These are phyloP conservation scores for Cosmopolites sordidus DNA, from an alignment of 2,888 invertebrate genomes.

Conservation along the genomic window DNA sequence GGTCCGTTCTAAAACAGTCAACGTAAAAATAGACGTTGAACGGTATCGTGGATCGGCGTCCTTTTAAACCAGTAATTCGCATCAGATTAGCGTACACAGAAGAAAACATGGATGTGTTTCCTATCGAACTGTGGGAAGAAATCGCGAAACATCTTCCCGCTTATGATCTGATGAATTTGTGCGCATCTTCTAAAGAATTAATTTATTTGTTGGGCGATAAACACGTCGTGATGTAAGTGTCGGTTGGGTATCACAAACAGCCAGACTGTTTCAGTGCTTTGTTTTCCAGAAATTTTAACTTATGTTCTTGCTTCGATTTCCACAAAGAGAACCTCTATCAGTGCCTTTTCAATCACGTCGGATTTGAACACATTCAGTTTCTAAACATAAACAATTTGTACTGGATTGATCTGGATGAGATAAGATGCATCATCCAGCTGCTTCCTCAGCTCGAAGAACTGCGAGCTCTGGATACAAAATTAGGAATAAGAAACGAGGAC, in stretches of 20 bases:
- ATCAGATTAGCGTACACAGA: no score
- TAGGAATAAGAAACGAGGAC: conserved; percentile 25
- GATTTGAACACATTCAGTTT: conserved; percentile 19
- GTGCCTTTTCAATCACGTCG: conserved; percentile 17
- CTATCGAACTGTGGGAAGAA: conserved; percentile 24
- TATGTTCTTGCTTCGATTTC: conserved; percentile 20
- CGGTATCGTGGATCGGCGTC: neutral
- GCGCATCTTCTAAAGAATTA: conserved; percentile 14
- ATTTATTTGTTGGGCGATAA: conserved; percentile 21
- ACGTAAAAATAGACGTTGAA: neutral
- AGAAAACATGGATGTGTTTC: conserved; percentile 22
- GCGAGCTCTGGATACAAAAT: conserved; percentile 23
- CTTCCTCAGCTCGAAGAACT: conserved; percentile 24
- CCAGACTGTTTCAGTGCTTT: neutral
- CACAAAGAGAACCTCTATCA: conserved; percentile 18
- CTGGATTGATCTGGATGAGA: conserved; percentile 23
- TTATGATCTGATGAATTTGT: conserved; percentile 24
- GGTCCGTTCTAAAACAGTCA: neutral
- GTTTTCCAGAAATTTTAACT: conserved; percentile 24
- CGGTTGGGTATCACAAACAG: no score
- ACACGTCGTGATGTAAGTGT: conserved; percentile 27
- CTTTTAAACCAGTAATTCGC: neutral
- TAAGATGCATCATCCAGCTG: conserved; percentile 20
- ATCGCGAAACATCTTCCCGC: conserved; percentile 21
- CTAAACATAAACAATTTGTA: conserved; percentile 27